Conservation (phyloP, 2,797 vertebrate species). For the Lates japonicus region DNA sequence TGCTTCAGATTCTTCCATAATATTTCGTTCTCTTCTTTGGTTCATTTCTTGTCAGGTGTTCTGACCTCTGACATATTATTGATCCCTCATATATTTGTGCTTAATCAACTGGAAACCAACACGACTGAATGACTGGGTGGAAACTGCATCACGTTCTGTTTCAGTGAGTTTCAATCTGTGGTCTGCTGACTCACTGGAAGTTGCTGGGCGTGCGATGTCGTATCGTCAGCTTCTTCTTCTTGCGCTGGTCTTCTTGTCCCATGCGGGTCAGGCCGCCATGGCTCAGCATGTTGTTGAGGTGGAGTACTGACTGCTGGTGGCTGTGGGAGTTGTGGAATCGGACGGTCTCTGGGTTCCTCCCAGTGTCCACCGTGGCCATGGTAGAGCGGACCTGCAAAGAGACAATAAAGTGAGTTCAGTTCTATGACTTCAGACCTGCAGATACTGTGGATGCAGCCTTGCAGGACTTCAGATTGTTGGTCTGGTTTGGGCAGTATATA, state of each 20-base stretch:
- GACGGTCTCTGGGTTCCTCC: slow-evolving; percentile 98
- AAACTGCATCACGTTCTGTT: not conserved
- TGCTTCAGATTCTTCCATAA: too few relatives aligned
- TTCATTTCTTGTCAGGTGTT: too few relatives aligned
- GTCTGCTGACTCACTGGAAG: slow-evolving; percentile 84
- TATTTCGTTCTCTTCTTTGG: too few relatives aligned
- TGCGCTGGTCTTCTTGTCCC: slow-evolving; percentile 95
- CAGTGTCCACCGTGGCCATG: slow-evolving; percentile 98
- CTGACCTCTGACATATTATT: too few relatives aligned
- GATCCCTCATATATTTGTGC: too few relatives aligned
- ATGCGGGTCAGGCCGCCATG: slow-evolving; percentile 92
- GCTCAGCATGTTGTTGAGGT: slow-evolving; percentile 93
- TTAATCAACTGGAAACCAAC: not conserved
- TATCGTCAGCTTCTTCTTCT: slow-evolving; percentile 97
- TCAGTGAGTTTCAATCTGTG: too few relatives aligned
- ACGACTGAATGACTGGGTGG: not conserved
- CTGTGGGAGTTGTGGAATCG: slow-evolving; percentile 93
- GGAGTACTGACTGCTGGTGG: slow-evolving; percentile 89
- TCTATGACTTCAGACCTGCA: too few relatives aligned
- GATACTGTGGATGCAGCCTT: not conserved
- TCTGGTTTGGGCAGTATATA: too few relatives aligned
- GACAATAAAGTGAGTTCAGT: too few relatives aligned
- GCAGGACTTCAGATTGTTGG: not conserved
- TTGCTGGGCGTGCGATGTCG: slow-evolving; percentile 90
- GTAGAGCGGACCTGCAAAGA: slow-evolving; percentile 95